phyloP scores from a whole-genome alignment of 2,113 vertebrate genomes.

The Mus pahari region DNA sequence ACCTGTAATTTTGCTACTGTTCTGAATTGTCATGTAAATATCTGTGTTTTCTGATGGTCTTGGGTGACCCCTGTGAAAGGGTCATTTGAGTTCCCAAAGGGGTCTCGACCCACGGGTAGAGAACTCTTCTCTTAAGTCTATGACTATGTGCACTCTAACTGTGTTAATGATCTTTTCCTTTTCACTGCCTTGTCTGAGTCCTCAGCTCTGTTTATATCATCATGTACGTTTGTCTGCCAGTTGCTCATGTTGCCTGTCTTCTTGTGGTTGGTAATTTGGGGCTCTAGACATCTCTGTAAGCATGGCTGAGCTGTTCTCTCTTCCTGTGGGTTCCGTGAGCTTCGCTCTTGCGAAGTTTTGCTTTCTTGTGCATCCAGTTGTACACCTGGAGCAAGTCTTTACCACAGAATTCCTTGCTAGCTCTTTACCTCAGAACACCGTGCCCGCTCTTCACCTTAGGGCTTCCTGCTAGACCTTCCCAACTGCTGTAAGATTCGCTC shows the following conservation, averaged over 20 bases:
- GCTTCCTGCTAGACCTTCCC: neutral
- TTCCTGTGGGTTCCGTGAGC: neutral
- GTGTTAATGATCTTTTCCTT: neutral
- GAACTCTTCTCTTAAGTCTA: neutral
- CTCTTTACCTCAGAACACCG: neutral
- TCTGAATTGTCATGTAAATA: neutral
- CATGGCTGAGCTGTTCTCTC: neutral
- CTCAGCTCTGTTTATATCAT: neutral
- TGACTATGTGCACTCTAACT: neutral
- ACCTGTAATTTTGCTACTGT: neutral
- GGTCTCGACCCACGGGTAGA: neutral
- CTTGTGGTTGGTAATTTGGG: neutral
- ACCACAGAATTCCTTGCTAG: neutral
- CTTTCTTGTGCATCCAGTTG: fast-evolving
- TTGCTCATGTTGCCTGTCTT: neutral
- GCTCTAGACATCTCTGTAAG: neutral
- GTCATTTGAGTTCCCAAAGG: neutral
- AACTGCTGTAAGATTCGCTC: neutral
- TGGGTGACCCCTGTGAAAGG: neutral
- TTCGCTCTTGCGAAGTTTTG: neutral
- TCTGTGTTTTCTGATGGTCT: neutral
- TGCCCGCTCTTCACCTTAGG: neutral
- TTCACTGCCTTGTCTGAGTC: neutral
- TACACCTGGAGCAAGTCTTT: neutral
- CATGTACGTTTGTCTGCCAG: neutral